Evolutionary conservation across 2,888 invertebrate species (phyloP), one percentile per base, ranked within the genome.

Genomic region (Plagodis dolabraria): DNA sequence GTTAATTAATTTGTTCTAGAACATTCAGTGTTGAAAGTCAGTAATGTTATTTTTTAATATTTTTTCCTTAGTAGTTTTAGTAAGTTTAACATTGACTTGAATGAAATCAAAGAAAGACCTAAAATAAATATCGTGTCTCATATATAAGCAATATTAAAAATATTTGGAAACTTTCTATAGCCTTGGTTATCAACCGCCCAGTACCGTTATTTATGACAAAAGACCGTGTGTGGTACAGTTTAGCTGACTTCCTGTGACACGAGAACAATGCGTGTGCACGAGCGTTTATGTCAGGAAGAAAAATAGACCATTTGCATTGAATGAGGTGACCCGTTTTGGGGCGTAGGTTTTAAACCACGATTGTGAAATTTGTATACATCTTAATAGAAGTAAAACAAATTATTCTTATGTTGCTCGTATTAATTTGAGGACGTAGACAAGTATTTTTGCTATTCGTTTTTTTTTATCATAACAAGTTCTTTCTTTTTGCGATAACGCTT

Each of bases 301-400:
- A 80, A 79, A 78, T 75, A 63, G 69, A 68, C 76, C 64, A 85
- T 86, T 87, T 85, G 77, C 86, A 86, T 87, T 82, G 82, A 86
- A 86, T 85, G 74, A 53, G 47, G 48, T 61, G 60, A 57, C 60
- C 56, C 33, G 11, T 57, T 61, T 71, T 57, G 50, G 53, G 51
- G 55, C 53, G 70, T 75, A 75, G 68, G 74, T 70, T 73, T 45
- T 7, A 47, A 36, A 12, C 56, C 52, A 47, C 11, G 53, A 47
- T 55, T 43, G 11, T 47, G 10, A 33, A 45, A 45, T 6, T 10
- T 11, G 46, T 34, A 5, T 12, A 36, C n/a, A 12, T 5, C 6
- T 11, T 8, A 6, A 35, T 10, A 33, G 10, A n/a, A 5, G 10
- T 45, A 38, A 7, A 38, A 38, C 38, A 38, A 8, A 8, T 38